Percentiles rank a stretch among this genome's conserved stretches.
Conservation (phyloP, 1,140 invertebrate species). For the Dinoponera quadriceps region DNA sequence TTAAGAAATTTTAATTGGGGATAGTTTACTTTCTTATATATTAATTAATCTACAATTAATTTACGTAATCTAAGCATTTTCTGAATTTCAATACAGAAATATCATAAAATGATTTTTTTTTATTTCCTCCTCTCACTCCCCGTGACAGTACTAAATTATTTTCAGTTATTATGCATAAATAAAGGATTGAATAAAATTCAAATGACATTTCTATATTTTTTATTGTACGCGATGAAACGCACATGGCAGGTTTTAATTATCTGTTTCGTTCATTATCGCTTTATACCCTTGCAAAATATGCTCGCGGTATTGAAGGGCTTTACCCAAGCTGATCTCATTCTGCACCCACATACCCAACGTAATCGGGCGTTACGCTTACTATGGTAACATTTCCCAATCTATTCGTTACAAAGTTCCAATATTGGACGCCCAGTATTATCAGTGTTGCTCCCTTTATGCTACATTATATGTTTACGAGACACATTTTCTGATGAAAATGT, state of each 20-base stretch:
- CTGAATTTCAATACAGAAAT: too few relatives aligned
- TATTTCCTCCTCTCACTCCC: too few relatives aligned
- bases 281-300: not conserved
- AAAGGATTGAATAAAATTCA: too few relatives aligned
- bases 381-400: slow-evolving; percentile 4
- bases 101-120: too few relatives aligned
- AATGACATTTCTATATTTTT: too few relatives aligned
- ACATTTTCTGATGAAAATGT: slow-evolving; percentile 3
- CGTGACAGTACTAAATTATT: too few relatives aligned
- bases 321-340: slow-evolving; percentile 5
- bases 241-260: not conserved
- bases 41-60: too few relatives aligned
- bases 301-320: not conserved
- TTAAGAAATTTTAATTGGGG: too few relatives aligned
- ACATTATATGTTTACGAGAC: not conserved
- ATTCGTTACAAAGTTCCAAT: slow-evolving; percentile 29
- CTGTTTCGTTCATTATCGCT: not conserved
- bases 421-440: not conserved
- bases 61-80: too few relatives aligned
- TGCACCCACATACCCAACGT: not conserved
- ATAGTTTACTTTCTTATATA: too few relatives aligned
- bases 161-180: too few relatives aligned
- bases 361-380: slow-evolving; percentile 26
- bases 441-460: not conserved
- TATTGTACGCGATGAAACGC: not conserved